These are phyloP conservation scores for Hippocampus guttulatus DNA, from an alignment of 2,113 vertebrate species.

Conservation along the genomic window DNA sequence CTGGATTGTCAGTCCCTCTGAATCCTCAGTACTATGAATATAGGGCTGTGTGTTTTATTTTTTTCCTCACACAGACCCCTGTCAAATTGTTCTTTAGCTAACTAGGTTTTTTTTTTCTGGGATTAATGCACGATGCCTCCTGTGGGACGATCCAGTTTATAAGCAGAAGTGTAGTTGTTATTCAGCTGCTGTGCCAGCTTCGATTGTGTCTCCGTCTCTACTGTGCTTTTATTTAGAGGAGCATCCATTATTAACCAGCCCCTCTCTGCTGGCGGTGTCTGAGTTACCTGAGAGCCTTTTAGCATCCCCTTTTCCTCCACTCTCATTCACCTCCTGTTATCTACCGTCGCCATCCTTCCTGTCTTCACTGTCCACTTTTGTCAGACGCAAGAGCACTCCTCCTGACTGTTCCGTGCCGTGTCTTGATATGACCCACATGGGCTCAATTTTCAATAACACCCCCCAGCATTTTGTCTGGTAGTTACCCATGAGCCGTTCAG, in stretches of 20 bases:
- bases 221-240: conserved; percentile 65
- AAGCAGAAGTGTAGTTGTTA: conserved; percentile 22
- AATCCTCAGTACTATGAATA: conserved; percentile 13
- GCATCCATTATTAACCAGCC: conserved; percentile 73
- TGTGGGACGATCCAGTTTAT: not conserved
- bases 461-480: not conserved
- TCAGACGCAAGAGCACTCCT: conserved; percentile 2
- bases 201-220: conserved; percentile 12
- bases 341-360: conserved; percentile 28
- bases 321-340: conserved; percentile 26
- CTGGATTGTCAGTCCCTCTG: conserved; percentile 23
- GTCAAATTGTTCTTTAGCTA: too few species aligned
- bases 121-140: not conserved
- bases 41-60: not conserved
- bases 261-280: conserved; percentile 48
- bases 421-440: not conserved
- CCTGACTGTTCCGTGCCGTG: not conserved
- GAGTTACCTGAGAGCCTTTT: conserved; percentile 59
- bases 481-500: not conserved
- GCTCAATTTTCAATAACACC: not conserved
- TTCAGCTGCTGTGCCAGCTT: conserved; percentile 26
- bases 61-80: not conserved
- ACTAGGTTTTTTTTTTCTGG: not conserved
- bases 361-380: conserved; percentile 6
- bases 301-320: conserved; percentile 32